Base-by-base conservation (phyloP, 92 coral and sea anemone genomes). In the Paramuricea clavata region DNA sequence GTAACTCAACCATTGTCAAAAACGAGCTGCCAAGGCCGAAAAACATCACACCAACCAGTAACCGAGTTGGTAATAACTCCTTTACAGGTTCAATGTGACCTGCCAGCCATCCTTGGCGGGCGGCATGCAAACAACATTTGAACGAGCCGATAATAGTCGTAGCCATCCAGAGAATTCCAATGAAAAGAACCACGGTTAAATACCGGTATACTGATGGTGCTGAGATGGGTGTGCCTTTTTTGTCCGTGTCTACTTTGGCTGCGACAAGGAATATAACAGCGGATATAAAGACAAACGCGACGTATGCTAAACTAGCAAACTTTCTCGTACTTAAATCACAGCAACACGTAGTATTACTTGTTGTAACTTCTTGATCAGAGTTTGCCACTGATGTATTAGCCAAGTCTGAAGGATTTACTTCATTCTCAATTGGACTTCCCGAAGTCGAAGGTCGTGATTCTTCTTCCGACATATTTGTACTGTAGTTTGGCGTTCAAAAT, bases 11-110 rank as follows among this genome's bases (percentile, higher is more conserved):
- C 85, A 71, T 57, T 11, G 76, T 67, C 70, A 78, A 65, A 30
- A 78, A 76, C 9, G 69, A 65, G 28, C 76, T 60, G 15, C 69
- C 69, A 13, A 65, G 83, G 17, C 85, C 89, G 21, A 87, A 62
- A 49, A 78, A 69, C 73, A 79, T 79, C 19, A 79, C 56, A 25
- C 84, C 84, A 33, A 61, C 84, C 19, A 79, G 67, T 5, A 79
- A 49, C 12, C 84, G 72, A 3, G 17, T 19, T 8, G 84, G 84
- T 19, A 79, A 10, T 16, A 79, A 39, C 1, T 49, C 71, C 30
- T 61, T 59, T 21, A 5, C 56, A 2, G 71, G 35, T 15, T 61
- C 56, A 30, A 52, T 47, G 41, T 59, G 84, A 19, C 43, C 35
- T 13, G 30, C n/a, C 22, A 34, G 21, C 73, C 73, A 61, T 59